Percentiles rank a stretch among this genome's conserved stretches.
phyloP scores from a whole-genome alignment of 1,140 invertebrate genomes.

The Parasteatoda tepidariorum region DNA sequence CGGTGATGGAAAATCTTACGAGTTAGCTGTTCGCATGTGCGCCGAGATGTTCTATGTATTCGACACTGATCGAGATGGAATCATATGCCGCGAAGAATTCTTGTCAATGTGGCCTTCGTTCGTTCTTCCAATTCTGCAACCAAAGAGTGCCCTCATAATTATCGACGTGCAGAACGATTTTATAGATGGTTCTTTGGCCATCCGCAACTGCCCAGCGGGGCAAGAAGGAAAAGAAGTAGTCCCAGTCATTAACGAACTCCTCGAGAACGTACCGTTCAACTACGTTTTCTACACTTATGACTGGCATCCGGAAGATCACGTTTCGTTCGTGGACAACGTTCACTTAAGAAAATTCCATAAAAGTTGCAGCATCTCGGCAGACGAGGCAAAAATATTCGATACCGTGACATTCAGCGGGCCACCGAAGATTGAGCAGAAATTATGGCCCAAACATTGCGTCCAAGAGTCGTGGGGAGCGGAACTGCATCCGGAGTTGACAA shows the following conservation, averaged over 20 bases:
- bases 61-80: slow-evolving; percentile 81
- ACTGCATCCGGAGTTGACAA: slow-evolving; percentile 90
- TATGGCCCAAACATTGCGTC: slow-evolving; percentile 96
- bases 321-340: slow-evolving; percentile 96
- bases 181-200: slow-evolving; percentile 92
- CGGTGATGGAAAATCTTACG: slow-evolving; percentile 85
- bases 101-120: slow-evolving; percentile 71
- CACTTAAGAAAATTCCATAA: slow-evolving; percentile 76
- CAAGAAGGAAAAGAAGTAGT: slow-evolving; percentile 92
- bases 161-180: slow-evolving; percentile 99
- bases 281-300: slow-evolving; percentile 95
- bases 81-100: slow-evolving; percentile 86
- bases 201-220: slow-evolving; percentile 91
- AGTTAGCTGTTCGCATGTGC: slow-evolving; percentile 78
- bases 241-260: slow-evolving; percentile 89
- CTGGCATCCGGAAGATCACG: slow-evolving; percentile 97
- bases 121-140: slow-evolving; percentile 81
- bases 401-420: slow-evolving; percentile 91
- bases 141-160: slow-evolving; percentile 89
- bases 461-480: slow-evolving; percentile 95
- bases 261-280: slow-evolving; percentile 89
- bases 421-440: slow-evolving; percentile 81
- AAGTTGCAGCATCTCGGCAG: slow-evolving; percentile 73
- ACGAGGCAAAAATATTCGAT: slow-evolving; percentile 86
- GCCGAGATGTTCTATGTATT: slow-evolving; percentile 83